Evolutionary conservation across 1,140 invertebrate species (phyloP).

Genomic region (Pantala flavescens): DNA sequence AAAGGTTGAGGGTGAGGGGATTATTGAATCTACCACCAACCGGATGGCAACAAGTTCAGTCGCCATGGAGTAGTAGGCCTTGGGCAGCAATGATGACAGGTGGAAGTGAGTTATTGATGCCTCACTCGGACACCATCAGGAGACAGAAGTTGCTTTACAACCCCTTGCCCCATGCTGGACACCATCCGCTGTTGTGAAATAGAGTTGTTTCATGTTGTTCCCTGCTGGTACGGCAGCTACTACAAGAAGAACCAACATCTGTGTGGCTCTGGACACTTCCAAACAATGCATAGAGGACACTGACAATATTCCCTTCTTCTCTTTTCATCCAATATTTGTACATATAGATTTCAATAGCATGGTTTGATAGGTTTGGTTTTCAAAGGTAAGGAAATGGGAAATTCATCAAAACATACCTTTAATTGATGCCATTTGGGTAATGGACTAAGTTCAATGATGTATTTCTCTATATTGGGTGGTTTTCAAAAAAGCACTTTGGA

Average conservation of each 20-base stretch:
- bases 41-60: slow-evolving; percentile 1
- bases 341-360: too few species aligned
- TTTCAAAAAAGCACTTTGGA: too few species aligned
- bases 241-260: background rate
- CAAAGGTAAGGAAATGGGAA: too few species aligned
- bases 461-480: too few species aligned
- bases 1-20: background rate
- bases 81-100: background rate
- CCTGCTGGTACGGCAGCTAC: background rate
- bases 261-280: background rate
- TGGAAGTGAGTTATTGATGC: background rate
- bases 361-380: too few species aligned
- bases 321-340: background rate
- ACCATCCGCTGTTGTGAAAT: background rate
- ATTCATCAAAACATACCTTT: too few species aligned
- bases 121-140: background rate
- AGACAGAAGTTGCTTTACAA: background rate
- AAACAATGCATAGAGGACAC: background rate
- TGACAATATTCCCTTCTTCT: background rate
- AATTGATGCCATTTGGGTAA: too few species aligned
- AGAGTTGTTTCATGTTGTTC: background rate
- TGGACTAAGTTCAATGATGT: too few species aligned
- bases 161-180: background rate
- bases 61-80: background rate
- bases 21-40: background rate